Conservation (phyloP, 1,140 invertebrate species). For the Thereuonema tuberculata region DNA sequence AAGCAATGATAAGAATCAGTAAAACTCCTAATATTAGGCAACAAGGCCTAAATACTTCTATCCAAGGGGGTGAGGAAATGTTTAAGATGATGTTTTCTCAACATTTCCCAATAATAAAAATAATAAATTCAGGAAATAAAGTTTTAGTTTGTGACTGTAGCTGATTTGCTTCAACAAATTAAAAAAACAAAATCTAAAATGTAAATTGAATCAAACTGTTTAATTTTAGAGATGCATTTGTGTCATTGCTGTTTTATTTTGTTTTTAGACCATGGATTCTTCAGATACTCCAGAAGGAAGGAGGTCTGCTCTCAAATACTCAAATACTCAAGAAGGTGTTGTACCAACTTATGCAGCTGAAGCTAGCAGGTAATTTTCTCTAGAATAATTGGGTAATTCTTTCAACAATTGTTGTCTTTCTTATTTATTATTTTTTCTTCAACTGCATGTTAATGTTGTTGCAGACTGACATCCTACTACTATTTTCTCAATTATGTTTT, state of each 20-base stretch:
- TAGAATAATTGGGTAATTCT: background rate
- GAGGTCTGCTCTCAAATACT: background rate
- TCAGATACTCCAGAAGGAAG: background rate
- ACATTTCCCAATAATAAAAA: background rate
- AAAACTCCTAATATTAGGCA: too few species aligned
- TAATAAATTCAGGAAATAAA: background rate
- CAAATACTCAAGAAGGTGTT: conserved; percentile 24
- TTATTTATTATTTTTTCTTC: background rate
- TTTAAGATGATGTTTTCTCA: background rate
- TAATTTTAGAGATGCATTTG: too few species aligned
- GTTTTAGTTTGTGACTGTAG: background rate
- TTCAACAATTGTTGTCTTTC: background rate
- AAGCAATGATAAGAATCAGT: too few species aligned
- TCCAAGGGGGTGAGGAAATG: too few species aligned
- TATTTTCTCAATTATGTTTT: background rate
- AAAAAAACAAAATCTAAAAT: background rate
- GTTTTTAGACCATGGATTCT: conserved; percentile 1
- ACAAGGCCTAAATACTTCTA: too few species aligned
- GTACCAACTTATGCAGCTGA: conserved; percentile 34
- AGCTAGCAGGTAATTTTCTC: conserved; percentile 19
- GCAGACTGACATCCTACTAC: background rate
- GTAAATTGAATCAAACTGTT: too few species aligned
- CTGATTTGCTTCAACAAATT: background rate
- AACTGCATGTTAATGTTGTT: background rate
- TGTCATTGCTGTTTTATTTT: background rate